These are phyloP conservation scores for Corythoichthys haematopterus DNA, from an alignment of 2,113 vertebrate genomes.

Conservation along the genomic window DNA sequence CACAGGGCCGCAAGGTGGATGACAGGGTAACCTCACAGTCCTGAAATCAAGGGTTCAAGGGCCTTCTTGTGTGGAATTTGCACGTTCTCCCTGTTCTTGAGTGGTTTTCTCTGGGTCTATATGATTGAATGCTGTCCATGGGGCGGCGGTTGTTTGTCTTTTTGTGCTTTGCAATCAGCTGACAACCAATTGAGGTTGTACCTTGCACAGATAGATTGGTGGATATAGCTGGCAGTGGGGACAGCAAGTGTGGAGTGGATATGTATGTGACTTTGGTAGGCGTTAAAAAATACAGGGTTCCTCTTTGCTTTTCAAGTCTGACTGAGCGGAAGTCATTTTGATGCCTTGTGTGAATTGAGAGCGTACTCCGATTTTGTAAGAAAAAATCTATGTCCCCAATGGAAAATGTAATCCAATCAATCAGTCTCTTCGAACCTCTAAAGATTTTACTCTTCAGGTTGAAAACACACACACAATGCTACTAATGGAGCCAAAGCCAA, in stretches of 20 bases:
- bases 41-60: no score
- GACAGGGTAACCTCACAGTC: no score
- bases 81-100: no score
- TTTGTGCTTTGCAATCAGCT: no score
- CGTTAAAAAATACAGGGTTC: constrained; percentile 61
- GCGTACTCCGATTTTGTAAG: not conserved
- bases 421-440: constrained; percentile 21
- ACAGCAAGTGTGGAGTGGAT: constrained; percentile 31
- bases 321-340: constrained; percentile 11
- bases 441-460: constrained; percentile 35
- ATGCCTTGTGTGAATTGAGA: not conserved
- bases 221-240: not conserved
- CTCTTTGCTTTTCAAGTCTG: constrained; percentile 56
- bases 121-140: no score
- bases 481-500: constrained; percentile 45
- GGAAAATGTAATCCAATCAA: constrained; percentile 21
- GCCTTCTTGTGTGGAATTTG: no score
- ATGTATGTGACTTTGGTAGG: constrained; percentile 11
- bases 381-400: not conserved
- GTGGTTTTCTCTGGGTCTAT: no score
- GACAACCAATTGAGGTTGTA: no score
- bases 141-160: no score
- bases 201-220: no score
- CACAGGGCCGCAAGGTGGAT: no score
- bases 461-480: constrained; percentile 1